These are phyloP conservation scores for Rhagoletis zephyria DNA, from an alignment of 1,140 invertebrate species.

Conservation along the genomic window DNA sequence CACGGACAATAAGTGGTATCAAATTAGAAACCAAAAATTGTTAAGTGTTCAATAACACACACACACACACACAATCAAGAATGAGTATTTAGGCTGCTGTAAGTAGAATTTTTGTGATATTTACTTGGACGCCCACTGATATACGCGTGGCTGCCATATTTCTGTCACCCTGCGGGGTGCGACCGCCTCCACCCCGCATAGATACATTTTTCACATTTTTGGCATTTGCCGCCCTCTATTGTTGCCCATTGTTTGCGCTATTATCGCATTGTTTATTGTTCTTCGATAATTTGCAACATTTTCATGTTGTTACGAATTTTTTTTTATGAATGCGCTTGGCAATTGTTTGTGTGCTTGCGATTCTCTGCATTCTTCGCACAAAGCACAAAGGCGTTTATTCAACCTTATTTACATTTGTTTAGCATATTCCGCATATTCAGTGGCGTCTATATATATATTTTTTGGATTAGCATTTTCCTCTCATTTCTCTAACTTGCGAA, in stretches of 20 bases:
- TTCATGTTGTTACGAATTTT: neutral
- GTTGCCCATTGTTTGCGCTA: neutral
- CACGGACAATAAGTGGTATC: neutral
- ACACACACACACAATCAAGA: neutral
- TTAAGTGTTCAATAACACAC: neutral
- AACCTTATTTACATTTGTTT: neutral
- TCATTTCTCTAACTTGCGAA: neutral
- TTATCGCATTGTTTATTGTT: constrained; percentile 26
- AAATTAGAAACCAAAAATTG: neutral
- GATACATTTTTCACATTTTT: neutral
- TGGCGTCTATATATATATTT: neutral
- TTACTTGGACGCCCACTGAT: too few species aligned
- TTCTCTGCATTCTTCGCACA: neutral
- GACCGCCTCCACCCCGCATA: neutral
- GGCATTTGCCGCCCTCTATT: neutral
- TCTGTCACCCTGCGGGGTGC: neutral
- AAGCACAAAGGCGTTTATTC: neutral
- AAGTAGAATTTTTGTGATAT: too few species aligned
- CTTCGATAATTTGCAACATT: constrained; percentile 23
- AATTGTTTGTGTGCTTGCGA: neutral
- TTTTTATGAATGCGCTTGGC: too few species aligned
- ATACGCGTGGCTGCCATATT: too few species aligned
- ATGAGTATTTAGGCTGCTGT: too few species aligned
- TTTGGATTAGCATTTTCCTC: too few species aligned
- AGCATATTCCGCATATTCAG: neutral